Percentiles rank a stretch among this genome's conserved stretches.
phyloP scores from a whole-genome alignment of 2,113 vertebrate genomes.

The Bubo bubo region DNA sequence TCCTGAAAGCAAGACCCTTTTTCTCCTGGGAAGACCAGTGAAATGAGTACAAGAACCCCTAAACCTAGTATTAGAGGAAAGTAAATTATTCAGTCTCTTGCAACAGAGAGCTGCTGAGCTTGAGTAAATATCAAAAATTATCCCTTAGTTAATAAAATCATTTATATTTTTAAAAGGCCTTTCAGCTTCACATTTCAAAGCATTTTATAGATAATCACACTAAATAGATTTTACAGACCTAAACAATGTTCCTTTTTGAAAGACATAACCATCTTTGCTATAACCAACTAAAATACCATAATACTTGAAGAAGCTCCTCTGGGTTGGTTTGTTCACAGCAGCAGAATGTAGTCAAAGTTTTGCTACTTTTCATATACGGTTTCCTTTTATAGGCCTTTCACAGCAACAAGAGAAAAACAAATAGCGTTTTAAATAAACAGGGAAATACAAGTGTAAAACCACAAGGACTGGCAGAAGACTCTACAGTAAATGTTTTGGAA shows the following conservation, averaged over 20 bases:
- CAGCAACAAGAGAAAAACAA: background rate
- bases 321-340: background rate
- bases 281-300: background rate
- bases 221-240: background rate
- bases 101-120: background rate
- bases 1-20: background rate
- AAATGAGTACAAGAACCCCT: background rate
- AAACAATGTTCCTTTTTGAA: background rate
- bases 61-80: background rate
- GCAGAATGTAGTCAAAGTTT: background rate
- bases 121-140: background rate
- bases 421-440: background rate
- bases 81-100: background rate
- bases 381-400: background rate
- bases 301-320: background rate
- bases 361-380: background rate
- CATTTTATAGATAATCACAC: background rate
- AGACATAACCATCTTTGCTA: background rate
- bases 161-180: background rate
- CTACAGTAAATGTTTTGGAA: background rate
- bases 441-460: background rate
- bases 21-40: background rate
- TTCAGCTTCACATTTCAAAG: background rate
- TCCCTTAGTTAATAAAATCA: background rate
- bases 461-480: background rate